Evolutionary conservation across 2,888 invertebrate genomes (phyloP).

Genomic region (Choreutis nemorana): DNA sequence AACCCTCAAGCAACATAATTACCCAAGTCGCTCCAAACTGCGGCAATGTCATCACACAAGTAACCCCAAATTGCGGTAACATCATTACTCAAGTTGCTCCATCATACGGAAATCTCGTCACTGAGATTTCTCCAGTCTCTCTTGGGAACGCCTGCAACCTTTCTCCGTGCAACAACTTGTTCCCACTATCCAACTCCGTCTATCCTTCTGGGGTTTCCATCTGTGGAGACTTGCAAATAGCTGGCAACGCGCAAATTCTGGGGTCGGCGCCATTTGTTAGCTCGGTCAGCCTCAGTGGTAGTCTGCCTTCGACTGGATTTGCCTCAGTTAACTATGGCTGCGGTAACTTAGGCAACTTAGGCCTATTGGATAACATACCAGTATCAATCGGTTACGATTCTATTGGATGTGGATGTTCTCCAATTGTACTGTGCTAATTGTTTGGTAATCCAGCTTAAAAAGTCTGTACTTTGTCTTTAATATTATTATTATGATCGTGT

Average conservation of each 20-base stretch:
- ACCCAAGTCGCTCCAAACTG: no score
- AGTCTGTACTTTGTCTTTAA: no score
- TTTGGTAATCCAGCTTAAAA: no score
- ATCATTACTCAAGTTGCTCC: not conserved
- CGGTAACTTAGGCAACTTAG: not conserved
- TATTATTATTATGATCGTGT: no score
- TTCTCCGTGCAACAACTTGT: not conserved
- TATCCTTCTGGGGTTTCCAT: not conserved
- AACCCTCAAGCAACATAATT: no score
- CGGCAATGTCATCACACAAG: no score
- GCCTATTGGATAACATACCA: no score
- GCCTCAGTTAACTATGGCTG: not conserved
- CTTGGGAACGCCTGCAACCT: not conserved
- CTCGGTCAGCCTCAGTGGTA: not conserved
- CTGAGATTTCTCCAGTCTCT: not conserved
- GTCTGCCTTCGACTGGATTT: not conserved
- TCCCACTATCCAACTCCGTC: not conserved
- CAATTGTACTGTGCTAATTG: not conserved
- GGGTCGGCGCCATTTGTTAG: not conserved
- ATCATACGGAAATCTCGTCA: not conserved
- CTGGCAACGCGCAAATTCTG: not conserved
- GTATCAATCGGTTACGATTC: no score
- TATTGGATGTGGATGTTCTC: no score
- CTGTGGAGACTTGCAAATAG: not conserved
- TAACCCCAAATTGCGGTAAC: no score